Conservation (phyloP, 1,140 invertebrate species). For the Magallana ariakensis region DNA sequence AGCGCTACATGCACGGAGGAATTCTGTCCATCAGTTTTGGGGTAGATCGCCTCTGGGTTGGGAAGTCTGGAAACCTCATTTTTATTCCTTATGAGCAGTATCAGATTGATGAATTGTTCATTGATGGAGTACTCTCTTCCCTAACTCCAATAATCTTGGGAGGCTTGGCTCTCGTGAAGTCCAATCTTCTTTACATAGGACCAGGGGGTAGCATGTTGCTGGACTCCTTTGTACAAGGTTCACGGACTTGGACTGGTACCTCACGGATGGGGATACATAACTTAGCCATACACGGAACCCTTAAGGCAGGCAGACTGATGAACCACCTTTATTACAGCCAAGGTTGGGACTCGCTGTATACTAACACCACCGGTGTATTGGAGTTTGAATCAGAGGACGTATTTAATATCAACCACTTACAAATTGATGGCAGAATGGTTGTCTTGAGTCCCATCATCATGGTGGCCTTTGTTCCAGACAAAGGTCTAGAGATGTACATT, state of each 20-base stretch:
- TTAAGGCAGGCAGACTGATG: conserved; percentile 59
- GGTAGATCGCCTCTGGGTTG: conserved; percentile 58
- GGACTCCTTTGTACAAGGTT: conserved; percentile 58
- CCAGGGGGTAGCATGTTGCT: conserved; percentile 59
- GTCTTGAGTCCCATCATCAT: conserved; percentile 56
- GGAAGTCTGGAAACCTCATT: conserved; percentile 47
- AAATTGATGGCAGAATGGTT: conserved; percentile 58
- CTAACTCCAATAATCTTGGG: conserved; percentile 57
- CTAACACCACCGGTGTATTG: conserved; percentile 51
- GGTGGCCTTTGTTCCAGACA: conserved; percentile 22
- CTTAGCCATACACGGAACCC: conserved; percentile 60
- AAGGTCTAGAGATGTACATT: conserved; percentile 50
- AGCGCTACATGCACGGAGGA: conserved; percentile 56
- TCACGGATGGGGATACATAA: conserved; percentile 60
- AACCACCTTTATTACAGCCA: conserved; percentile 50
- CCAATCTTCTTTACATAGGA: conserved; percentile 55
- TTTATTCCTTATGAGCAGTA: conserved; percentile 57
- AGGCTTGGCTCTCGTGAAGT: conserved; percentile 53
- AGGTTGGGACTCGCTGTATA: conserved; percentile 62
- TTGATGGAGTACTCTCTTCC: conserved; percentile 63
- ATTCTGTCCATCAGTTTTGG: conserved; percentile 50
- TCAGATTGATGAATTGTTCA: conserved; percentile 51
- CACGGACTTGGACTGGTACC: conserved; percentile 55
- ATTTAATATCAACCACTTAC: conserved; percentile 55
- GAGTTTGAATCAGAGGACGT: conserved; percentile 58